A percentile compares a stretch with the other conserved stretches of the same genome.
Conservation (phyloP, 1,140 invertebrate species). For the Brachionus plicatilis region DNA sequence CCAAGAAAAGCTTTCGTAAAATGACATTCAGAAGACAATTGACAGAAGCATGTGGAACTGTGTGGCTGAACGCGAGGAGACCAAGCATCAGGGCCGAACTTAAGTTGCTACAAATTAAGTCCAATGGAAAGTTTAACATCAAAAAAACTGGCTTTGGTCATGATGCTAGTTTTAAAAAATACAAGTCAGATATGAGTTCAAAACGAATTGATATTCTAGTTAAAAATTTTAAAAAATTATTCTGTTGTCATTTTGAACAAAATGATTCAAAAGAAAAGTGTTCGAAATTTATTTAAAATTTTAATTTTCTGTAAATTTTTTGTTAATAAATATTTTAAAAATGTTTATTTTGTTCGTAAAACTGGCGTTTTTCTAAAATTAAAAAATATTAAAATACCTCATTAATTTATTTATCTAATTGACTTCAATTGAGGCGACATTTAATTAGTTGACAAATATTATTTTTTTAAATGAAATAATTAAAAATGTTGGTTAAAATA, state of each 20-base stretch:
- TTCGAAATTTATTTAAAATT: not conserved
- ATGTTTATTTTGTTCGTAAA: not conserved
- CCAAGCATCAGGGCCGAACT: constrained; percentile 77
- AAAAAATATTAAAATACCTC: too few species aligned
- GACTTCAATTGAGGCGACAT: too few species aligned
- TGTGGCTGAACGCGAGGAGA: constrained; percentile 72
- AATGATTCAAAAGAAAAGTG: not conserved
- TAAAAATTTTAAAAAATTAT: constrained; percentile 18
- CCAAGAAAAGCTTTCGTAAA: constrained; percentile 54
- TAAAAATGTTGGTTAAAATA: too few species aligned
- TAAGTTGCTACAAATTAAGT: constrained; percentile 73
- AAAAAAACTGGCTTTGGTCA: constrained; percentile 7
- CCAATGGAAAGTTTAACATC: constrained; percentile 51
- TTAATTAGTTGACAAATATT: too few species aligned
- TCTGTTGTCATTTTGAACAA: not conserved
- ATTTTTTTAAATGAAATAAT: too few species aligned
- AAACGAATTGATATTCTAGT: not conserved
- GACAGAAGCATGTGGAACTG: constrained; percentile 75
- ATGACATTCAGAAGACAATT: constrained; percentile 70
- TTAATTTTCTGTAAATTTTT: not conserved
- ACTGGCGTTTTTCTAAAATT: not conserved
- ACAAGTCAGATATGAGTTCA: not conserved
- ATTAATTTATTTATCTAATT: too few species aligned
- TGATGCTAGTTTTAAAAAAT: not conserved
- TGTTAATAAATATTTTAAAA: not conserved